Conservation (phyloP, 2,113 vertebrate genomes). For the Tupaia chinensis region DNA sequence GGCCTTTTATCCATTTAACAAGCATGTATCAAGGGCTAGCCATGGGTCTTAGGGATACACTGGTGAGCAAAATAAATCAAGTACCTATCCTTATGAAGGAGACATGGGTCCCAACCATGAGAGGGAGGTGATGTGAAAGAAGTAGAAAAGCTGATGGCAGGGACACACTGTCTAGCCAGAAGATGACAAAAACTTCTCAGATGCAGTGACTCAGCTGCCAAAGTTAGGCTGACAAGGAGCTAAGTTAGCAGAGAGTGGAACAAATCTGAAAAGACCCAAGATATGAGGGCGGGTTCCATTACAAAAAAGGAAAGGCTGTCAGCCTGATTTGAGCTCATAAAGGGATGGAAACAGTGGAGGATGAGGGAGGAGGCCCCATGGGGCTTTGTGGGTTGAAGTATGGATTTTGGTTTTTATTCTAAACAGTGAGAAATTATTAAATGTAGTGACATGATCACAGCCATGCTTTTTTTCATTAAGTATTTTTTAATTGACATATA, state of each 20-base stretch:
- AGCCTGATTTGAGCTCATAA: neutral
- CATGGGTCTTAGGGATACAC: neutral
- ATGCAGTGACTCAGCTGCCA: neutral
- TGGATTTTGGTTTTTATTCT: neutral
- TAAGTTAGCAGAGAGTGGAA: neutral
- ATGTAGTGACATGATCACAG: neutral
- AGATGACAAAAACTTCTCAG: neutral
- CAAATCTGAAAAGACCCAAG: neutral
- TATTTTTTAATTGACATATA: too few species aligned
- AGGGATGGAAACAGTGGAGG: too few species aligned
- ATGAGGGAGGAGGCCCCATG: accelerated
- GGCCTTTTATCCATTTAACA: neutral
- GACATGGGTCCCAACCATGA: neutral
- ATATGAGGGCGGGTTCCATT: neutral
- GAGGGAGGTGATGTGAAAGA: neutral
- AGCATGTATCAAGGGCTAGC: neutral
- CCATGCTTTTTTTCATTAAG: neutral
- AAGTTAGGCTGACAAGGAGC: neutral
- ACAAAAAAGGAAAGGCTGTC: neutral
- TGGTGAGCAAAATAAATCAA: neutral
- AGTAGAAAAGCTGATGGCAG: neutral
- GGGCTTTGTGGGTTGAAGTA: neutral
- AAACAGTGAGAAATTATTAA: neutral
- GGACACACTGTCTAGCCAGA: neutral
- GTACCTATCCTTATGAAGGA: neutral